phyloP scores from a whole-genome alignment of 2,888 invertebrate species.

The Tetheella fluctuosa region DNA sequence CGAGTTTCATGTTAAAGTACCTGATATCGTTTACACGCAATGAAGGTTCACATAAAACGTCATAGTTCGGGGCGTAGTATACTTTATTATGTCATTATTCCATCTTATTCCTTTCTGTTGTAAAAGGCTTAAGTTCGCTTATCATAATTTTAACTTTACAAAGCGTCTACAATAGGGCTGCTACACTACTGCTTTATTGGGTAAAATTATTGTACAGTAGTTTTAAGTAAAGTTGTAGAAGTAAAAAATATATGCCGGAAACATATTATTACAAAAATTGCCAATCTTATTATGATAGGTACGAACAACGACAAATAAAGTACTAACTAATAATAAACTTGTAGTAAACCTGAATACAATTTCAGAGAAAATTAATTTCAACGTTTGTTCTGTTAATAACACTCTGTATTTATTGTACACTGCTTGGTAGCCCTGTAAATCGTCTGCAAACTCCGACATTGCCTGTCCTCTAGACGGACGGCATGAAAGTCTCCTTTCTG shows the following conservation, averaged over 20 bases:
- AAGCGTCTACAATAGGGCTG: background rate
- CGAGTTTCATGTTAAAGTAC: background rate
- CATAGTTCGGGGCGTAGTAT: background rate
- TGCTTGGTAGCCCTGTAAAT: conserved; percentile 6
- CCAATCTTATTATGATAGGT: no score
- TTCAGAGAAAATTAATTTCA: background rate
- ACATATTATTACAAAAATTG: no score
- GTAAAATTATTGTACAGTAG: background rate
- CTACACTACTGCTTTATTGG: background rate
- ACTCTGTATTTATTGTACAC: background rate
- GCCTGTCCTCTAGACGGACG: conserved; percentile 15
- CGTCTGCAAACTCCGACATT: conserved; percentile 13
- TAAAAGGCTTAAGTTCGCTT: background rate
- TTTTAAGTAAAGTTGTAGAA: background rate
- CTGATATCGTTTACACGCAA: background rate
- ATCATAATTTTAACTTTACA: conserved; percentile 4
- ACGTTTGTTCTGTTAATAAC: background rate
- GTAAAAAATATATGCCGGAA: no score
- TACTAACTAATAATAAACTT: background rate
- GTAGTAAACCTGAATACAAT: background rate
- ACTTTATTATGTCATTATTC: background rate
- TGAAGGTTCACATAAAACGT: background rate
- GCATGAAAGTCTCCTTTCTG: conserved; percentile 11
- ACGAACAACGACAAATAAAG: background rate
- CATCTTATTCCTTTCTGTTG: background rate